These are phyloP conservation scores for Cheilosia grossa DNA, from an alignment of 2,888 invertebrate species.

Conservation along the genomic window DNA sequence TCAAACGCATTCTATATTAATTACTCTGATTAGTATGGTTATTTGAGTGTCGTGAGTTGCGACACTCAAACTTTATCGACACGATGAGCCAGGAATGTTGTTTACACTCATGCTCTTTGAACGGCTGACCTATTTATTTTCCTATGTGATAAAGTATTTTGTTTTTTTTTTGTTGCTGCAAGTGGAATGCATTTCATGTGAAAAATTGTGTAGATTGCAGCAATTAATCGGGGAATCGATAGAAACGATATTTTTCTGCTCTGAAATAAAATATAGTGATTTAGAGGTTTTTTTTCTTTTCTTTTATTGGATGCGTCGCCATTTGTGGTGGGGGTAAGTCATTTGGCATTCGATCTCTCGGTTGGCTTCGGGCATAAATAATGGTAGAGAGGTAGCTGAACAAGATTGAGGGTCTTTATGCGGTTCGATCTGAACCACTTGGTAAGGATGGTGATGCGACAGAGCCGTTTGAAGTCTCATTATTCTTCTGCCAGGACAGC, in stretches of 20 bases:
- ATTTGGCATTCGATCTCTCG: too few relatives aligned
- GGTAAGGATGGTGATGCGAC: too few relatives aligned
- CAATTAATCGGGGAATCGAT: constrained; percentile 17
- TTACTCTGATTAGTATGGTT: constrained; percentile 41
- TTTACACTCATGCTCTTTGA: constrained; percentile 17
- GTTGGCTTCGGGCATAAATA: too few relatives aligned
- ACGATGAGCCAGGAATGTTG: constrained; percentile 4
- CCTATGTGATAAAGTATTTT: constrained; percentile 1
- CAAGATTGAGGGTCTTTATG: too few relatives aligned
- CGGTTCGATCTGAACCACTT: too few relatives aligned
- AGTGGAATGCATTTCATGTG: not conserved
- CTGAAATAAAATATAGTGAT: too few relatives aligned
- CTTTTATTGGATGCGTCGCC: not conserved
- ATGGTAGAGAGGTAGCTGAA: too few relatives aligned
- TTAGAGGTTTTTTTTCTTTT: not conserved
- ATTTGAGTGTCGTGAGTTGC: constrained; percentile 35
- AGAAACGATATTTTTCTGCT: not conserved
- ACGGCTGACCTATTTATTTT: constrained; percentile 17
- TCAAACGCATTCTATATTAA: constrained; percentile 57
- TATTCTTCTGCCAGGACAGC: too few relatives aligned
- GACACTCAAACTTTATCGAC: constrained; percentile 31
- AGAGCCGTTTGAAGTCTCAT: too few relatives aligned
- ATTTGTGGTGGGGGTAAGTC: not conserved
- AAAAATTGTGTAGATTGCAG: not conserved
- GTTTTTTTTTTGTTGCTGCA: not conserved